Percentiles rank a stretch among this genome's conserved stretches.
These are phyloP conservation scores for Oedothorax gibbosus DNA, from an alignment of 1,140 invertebrate species.

Conservation along the genomic window DNA sequence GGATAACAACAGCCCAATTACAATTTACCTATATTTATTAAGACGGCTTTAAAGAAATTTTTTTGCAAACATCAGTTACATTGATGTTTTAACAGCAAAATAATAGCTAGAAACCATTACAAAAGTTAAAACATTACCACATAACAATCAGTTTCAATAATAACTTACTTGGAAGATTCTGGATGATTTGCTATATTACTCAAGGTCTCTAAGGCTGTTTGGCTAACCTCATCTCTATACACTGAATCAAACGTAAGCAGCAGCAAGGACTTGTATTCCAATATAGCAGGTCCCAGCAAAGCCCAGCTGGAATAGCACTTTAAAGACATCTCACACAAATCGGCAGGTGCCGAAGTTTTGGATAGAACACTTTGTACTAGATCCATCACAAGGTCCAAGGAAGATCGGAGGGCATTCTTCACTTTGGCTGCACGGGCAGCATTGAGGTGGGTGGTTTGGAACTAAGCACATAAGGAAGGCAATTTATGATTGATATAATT, in stretches of 20 bases:
- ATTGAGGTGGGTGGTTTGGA: constrained; percentile 71
- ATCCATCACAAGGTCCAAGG: constrained; percentile 54
- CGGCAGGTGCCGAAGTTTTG: constrained; percentile 60
- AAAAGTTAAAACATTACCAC: background rate
- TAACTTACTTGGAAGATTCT: constrained; percentile 70
- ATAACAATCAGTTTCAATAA: background rate
- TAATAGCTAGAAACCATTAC: background rate
- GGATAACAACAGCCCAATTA: too few relatives aligned
- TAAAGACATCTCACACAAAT: constrained; percentile 69
- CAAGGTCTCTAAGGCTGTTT: constrained; percentile 75
- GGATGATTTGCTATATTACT: constrained; percentile 73
- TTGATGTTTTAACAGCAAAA: background rate
- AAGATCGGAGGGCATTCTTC: constrained; percentile 68
- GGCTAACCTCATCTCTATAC: constrained; percentile 70
- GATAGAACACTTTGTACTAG: constrained; percentile 60
- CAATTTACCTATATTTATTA: too few relatives aligned
- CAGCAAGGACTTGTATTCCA: constrained; percentile 64
- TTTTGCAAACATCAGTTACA: too few relatives aligned
- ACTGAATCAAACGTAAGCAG: constrained; percentile 67
- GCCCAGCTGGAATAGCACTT: constrained; percentile 77
- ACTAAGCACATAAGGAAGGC: constrained; percentile 67
- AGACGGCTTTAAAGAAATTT: too few relatives aligned
- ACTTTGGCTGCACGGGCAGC: constrained; percentile 69
- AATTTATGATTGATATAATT: too few relatives aligned
- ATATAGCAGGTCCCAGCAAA: constrained; percentile 69